Evolutionary conservation across 2,888 invertebrate species (phyloP).

Genomic region (Cephus runcator): DNA sequence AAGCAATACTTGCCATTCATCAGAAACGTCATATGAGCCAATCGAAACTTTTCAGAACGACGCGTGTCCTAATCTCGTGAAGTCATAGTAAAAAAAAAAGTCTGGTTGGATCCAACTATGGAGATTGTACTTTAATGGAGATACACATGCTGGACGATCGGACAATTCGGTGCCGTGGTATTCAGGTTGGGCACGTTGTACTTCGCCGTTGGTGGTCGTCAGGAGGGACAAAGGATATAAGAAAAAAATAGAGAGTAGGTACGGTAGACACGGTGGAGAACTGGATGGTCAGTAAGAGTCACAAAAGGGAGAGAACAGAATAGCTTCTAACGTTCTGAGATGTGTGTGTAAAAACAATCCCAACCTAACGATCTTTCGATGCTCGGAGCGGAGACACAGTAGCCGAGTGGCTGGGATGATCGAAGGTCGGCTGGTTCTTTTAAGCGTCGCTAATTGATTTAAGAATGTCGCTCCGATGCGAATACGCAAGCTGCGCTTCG

Average conservation of each 20-base stretch:
- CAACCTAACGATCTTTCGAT: slow-evolving; percentile 24
- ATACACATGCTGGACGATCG: background rate
- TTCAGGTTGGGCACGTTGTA: background rate
- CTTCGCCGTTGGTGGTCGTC: slow-evolving; percentile 27
- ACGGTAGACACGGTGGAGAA: background rate
- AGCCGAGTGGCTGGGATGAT: slow-evolving; percentile 41
- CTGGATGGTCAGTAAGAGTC: background rate
- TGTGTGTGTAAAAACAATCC: slow-evolving; percentile 24
- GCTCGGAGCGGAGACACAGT: slow-evolving; percentile 34
- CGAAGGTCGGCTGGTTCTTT: slow-evolving; percentile 59
- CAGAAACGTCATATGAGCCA: background rate
- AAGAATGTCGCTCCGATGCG: slow-evolving; percentile 25
- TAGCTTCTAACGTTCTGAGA: slow-evolving; percentile 23
- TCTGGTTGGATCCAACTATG: background rate
- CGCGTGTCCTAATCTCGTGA: background rate
- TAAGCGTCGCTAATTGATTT: slow-evolving; percentile 56
- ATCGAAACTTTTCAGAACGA: background rate
- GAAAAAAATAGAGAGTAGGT: background rate
- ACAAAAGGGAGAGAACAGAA: slow-evolving; percentile 25
- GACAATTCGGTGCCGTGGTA: background rate
- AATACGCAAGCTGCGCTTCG: slow-evolving; percentile 17
- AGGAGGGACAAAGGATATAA: slow-evolving; percentile 28
- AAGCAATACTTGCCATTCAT: background rate
- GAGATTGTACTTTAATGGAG: background rate
- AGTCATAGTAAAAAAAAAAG: background rate